Conservation (phyloP, 2,888 invertebrate genomes). For the Stenodera caucasica region DNA sequence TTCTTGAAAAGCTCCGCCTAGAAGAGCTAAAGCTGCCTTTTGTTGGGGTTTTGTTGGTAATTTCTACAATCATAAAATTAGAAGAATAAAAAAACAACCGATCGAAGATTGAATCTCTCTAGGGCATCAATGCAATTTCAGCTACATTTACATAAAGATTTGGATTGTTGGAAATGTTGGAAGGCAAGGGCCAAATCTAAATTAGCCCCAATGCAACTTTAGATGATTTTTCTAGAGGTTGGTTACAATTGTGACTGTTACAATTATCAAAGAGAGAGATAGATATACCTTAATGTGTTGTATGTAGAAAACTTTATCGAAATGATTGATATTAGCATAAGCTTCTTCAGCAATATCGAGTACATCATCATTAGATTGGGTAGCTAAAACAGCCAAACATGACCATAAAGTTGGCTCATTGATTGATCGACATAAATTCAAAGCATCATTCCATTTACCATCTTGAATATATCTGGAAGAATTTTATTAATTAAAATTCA, state of each 20-base stretch:
- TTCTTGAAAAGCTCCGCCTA: slow-evolving; percentile 69
- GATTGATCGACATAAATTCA: slow-evolving; percentile 49
- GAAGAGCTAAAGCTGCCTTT: slow-evolving; percentile 67
- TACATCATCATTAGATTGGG: slow-evolving; percentile 71
- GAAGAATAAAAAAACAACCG: neutral
- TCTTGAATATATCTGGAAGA: slow-evolving; percentile 65
- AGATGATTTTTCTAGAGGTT: too few relatives aligned
- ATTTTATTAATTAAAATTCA: slow-evolving; percentile 23
- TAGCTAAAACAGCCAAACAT: slow-evolving; percentile 88
- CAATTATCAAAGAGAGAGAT: too few relatives aligned
- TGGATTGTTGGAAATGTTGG: too few relatives aligned
- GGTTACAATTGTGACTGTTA: too few relatives aligned
- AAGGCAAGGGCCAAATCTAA: too few relatives aligned
- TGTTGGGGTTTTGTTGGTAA: slow-evolving; percentile 61
- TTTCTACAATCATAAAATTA: slow-evolving; percentile 49
- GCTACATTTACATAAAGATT: too few relatives aligned
- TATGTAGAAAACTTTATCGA: slow-evolving; percentile 83
- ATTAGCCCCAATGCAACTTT: too few relatives aligned
- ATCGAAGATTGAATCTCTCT: too few relatives aligned
- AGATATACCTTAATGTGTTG: slow-evolving; percentile 72
- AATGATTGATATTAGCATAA: slow-evolving; percentile 86
- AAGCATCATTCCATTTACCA: slow-evolving; percentile 68
- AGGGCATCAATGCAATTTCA: too few relatives aligned
- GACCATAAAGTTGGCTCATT: slow-evolving; percentile 83
- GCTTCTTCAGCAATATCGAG: slow-evolving; percentile 94